Evolutionary conservation across 1,140 invertebrate species (phyloP).

Genomic region (Lepidotrigona ventralis): DNA sequence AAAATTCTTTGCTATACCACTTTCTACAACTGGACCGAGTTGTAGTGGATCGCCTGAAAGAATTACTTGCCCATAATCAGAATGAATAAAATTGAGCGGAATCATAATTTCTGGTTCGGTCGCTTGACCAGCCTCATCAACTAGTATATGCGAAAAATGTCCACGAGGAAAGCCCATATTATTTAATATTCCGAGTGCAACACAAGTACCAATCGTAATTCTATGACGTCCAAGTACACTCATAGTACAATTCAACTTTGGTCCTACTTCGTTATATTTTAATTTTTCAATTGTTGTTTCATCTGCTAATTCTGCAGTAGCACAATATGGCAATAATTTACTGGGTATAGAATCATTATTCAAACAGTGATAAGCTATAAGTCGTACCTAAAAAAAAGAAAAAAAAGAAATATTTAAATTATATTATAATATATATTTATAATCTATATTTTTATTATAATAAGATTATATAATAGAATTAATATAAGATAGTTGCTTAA

Average conservation of each 20-base stretch:
- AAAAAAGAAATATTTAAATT: background rate
- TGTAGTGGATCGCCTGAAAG: constrained; percentile 96
- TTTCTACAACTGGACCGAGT: constrained; percentile 91
- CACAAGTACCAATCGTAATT: constrained; percentile 92
- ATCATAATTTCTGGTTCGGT: constrained; percentile 94
- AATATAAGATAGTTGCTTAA: background rate
- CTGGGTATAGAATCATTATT: constrained; percentile 82
- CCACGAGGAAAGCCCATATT: constrained; percentile 84
- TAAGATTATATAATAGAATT: background rate
- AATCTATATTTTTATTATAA: background rate
- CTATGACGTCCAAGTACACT: constrained; percentile 85
- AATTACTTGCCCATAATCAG: constrained; percentile 84
- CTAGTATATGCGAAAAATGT: constrained; percentile 92
- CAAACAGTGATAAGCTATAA: constrained; percentile 85
- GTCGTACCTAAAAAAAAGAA: constrained; percentile 76
- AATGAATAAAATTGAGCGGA: constrained; percentile 82
- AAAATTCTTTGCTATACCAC: constrained; percentile 82
- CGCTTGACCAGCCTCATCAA: constrained; percentile 95
- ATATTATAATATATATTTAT: background rate
- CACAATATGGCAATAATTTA: constrained; percentile 86
- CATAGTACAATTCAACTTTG: constrained; percentile 80
- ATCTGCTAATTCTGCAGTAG: constrained; percentile 82
- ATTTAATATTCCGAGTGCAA: constrained; percentile 85
- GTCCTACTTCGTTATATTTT: constrained; percentile 72
- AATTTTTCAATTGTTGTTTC: constrained; percentile 74